Conservation (phyloP, 2,888 invertebrate genomes). For the Yponomeuta evonymella region DNA sequence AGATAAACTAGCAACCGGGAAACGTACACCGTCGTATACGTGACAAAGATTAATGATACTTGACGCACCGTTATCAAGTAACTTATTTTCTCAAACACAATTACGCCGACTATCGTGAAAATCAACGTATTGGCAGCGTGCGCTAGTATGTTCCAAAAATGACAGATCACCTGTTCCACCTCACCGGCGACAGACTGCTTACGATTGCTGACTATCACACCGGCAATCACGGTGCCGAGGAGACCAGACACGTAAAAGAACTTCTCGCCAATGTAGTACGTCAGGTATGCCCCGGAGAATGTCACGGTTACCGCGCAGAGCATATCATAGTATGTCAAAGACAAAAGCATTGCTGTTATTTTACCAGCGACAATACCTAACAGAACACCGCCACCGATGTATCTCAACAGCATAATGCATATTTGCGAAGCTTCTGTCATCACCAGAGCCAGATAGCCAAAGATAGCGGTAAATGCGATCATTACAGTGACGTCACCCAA, state of each 20-base stretch:
- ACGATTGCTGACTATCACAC: constrained; percentile 51
- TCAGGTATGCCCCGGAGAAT: constrained; percentile 52
- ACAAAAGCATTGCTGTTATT: constrained; percentile 45
- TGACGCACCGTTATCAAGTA: constrained; percentile 57
- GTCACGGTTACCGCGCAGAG: constrained; percentile 56
- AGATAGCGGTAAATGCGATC: constrained; percentile 58
- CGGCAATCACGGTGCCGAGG: constrained; percentile 52
- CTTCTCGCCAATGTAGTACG: constrained; percentile 63
- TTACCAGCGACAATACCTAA: constrained; percentile 58
- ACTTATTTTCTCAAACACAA: constrained; percentile 71
- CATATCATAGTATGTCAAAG: constrained; percentile 55
- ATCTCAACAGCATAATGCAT: constrained; percentile 48
- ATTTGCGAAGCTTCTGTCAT: constrained; percentile 47
- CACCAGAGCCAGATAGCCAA: constrained; percentile 51
- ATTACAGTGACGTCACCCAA: constrained; percentile 60
- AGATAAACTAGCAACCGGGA: constrained; percentile 65
- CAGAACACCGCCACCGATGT: constrained; percentile 53
- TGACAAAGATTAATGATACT: constrained; percentile 57
- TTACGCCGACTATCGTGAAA: constrained; percentile 78
- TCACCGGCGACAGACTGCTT: constrained; percentile 58
- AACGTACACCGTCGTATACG: constrained; percentile 64
- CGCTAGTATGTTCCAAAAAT: constrained; percentile 54
- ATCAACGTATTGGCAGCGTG: constrained; percentile 72
- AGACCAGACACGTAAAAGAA: constrained; percentile 62
- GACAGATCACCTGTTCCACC: constrained; percentile 49